Evolutionary conservation across 2,888 invertebrate species (phyloP).

Genomic region (Iselma pallidipennis): DNA sequence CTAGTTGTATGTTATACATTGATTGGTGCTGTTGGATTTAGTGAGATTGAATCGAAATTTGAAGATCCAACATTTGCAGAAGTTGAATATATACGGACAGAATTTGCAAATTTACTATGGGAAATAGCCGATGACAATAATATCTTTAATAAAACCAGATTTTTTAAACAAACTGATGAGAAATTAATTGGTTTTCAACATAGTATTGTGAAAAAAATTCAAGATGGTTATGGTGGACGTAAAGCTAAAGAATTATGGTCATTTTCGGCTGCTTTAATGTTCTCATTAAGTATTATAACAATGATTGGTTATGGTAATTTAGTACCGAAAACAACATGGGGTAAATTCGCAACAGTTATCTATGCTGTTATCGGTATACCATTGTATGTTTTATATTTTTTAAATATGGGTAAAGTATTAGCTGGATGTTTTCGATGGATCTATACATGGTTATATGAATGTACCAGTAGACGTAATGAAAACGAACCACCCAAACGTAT

Average conservation of each 20-base stretch:
- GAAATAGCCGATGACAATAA: slow-evolving; percentile 65
- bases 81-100: slow-evolving; percentile 54
- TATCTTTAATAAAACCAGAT: slow-evolving; percentile 69
- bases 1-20: slow-evolving; percentile 86
- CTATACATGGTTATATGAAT: slow-evolving; percentile 76
- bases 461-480: slow-evolving; percentile 62
- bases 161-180: slow-evolving; percentile 64
- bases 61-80: slow-evolving; percentile 29
- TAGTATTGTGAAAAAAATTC: slow-evolving; percentile 67
- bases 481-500: slow-evolving; percentile 67
- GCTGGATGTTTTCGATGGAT: slow-evolving; percentile 82
- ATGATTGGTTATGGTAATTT: slow-evolving; percentile 93
- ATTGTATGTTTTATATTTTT: slow-evolving; percentile 82
- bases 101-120: slow-evolving; percentile 71
- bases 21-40: slow-evolving; percentile 81
- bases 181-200: slow-evolving; percentile 70
- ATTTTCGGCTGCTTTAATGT: slow-evolving; percentile 87
- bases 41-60: slow-evolving; percentile 69
- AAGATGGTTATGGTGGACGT: slow-evolving; percentile 70
- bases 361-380: slow-evolving; percentile 90
- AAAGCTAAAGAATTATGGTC: slow-evolving; percentile 77
- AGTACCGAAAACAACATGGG: slow-evolving; percentile 80
- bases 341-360: slow-evolving; percentile 80
- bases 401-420: slow-evolving; percentile 86
- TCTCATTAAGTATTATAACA: slow-evolving; percentile 83